These are phyloP conservation scores for Equus przewalskii DNA, from an alignment of 2,113 vertebrate genomes.

Conservation along the genomic window DNA sequence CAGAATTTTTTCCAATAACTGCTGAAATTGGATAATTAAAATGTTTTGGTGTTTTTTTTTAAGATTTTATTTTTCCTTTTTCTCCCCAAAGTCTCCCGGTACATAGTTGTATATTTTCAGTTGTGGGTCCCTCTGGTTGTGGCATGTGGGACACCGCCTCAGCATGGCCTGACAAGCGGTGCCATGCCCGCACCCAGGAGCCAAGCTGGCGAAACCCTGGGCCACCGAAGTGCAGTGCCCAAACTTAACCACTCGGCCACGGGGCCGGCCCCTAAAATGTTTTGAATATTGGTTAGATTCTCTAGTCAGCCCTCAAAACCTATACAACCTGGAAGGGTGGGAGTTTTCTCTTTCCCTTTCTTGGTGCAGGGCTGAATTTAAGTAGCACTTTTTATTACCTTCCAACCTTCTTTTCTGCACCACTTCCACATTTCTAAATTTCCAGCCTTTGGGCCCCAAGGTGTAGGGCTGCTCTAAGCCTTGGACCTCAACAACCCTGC, in stretches of 20 bases:
- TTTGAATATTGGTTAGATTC: slow-evolving; percentile 25
- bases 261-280: background rate
- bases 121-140: too few relatives aligned
- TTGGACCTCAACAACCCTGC: background rate
- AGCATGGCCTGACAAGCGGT: too few relatives aligned
- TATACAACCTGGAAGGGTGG: background rate
- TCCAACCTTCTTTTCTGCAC: background rate
- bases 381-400: background rate
- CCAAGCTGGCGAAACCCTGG: too few relatives aligned
- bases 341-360: background rate
- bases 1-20: background rate
- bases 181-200: too few relatives aligned
- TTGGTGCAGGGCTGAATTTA: background rate
- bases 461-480: background rate
- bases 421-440: background rate
- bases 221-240: too few relatives aligned
- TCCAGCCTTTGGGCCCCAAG: background rate
- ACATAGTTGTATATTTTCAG: too few relatives aligned
- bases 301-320: background rate
- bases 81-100: too few relatives aligned
- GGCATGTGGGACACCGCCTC: too few relatives aligned
- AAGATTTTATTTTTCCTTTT: too few relatives aligned
- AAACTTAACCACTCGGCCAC: too few relatives aligned
- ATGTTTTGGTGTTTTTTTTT: background rate
- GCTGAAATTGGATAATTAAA: background rate